These are phyloP conservation scores for Morpho deidamia DNA, from an alignment of 2,888 invertebrate genomes.

Conservation along the genomic window DNA sequence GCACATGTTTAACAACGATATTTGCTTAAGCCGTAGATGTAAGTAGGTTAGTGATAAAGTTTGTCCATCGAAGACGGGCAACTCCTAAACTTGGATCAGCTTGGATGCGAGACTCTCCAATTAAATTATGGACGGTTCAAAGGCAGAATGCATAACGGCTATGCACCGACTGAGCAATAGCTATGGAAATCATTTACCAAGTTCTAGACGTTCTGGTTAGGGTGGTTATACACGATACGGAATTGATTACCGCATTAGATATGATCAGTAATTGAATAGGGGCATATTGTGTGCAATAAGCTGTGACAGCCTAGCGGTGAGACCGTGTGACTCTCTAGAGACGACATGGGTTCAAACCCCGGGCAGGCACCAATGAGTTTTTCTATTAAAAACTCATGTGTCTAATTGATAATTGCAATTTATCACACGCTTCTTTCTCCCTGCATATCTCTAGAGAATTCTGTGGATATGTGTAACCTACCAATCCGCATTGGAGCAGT, in stretches of 20 bases:
- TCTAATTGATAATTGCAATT: no score
- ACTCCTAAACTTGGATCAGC: conserved; percentile 43
- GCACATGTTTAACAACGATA: conserved; percentile 1
- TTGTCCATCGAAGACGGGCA: conserved; percentile 44
- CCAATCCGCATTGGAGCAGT: no score
- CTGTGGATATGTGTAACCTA: no score
- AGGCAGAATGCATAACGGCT: conserved; percentile 61
- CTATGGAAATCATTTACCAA: conserved; percentile 55
- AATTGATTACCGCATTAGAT: conserved; percentile 17
- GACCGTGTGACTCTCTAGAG: no score
- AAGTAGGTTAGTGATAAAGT: conserved; percentile 53
- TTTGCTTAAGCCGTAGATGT: conserved; percentile 18
- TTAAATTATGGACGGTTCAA: conserved; percentile 70
- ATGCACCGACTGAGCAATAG: conserved; percentile 38
- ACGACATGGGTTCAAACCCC: no score
- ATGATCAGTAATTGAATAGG: conserved; percentile 11
- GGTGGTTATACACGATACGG: conserved; percentile 15
- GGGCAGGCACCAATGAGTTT: no score
- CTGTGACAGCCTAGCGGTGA: no score
- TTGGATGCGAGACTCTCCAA: conserved; percentile 52
- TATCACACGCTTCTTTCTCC: no score
- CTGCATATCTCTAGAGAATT: no score
- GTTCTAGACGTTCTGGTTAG: conserved; percentile 27
- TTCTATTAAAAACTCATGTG: no score
- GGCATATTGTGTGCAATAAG: conserved; percentile 9